Evolutionary conservation across 2,888 invertebrate species (phyloP), one percentile per base, ranked within the genome.

Genomic region (Pteria penguin): DNA sequence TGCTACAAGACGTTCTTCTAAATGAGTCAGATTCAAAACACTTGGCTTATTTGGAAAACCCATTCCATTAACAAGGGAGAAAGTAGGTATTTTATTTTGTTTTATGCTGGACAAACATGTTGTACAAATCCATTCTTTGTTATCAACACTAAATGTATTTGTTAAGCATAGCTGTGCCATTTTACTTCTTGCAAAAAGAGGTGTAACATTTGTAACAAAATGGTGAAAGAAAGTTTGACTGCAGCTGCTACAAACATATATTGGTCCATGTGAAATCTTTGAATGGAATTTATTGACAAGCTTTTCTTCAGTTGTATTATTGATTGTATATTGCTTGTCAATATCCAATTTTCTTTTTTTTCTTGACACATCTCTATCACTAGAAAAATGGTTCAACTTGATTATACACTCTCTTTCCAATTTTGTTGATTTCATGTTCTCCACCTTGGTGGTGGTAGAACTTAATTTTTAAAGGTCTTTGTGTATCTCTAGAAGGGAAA

Each of bases 1-100:
- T 29, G 82, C 55, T 62, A 82, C 67, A n/a, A 82, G 57, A 18
- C 82, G 24, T 52, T 82, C 82, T 72, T 80, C 80, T 18, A 79
- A 29, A n/a, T 75, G 77, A 67, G 31, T 61, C 24, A 80, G 33
- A 29, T 82, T 70, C 32, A 82, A 67, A 57, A 73, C 78, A n/a
- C 22, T 68, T 52, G 80, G 80, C 58, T 74, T 78, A 36, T 24
- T 22, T 33, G 77, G 80, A 76, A 78, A 82, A 33, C 61, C 60
- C 75, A 79, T 79, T 22, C 80, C 72, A 70, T 80, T 80, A 52
- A n/a, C 1, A n/a, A 74, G 69, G 32, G 76, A 76, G 11, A 76
- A 60, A 69, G 32, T 68, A 18, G 76, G 79, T 18, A 75, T 33
- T 69, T 75, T 76, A n/a, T 32, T 33, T 45, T 66, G 8, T 54